Percentiles rank a stretch among this genome's conserved stretches.
Evolutionary conservation across 2,888 invertebrate genomes (phyloP).

Genomic region (Eupithecia dodoneata): DNA sequence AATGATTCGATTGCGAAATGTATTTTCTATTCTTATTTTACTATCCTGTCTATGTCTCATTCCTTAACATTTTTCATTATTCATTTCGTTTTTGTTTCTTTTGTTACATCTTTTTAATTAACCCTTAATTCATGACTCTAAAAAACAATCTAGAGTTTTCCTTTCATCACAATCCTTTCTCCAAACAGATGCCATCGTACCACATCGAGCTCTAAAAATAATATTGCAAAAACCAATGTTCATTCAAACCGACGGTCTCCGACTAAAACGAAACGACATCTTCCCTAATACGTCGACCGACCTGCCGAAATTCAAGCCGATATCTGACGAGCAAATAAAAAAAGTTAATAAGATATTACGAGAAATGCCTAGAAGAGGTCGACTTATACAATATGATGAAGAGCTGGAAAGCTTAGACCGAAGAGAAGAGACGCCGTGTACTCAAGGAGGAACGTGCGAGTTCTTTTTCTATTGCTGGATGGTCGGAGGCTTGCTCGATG

Average conservation of each 20-base stretch:
- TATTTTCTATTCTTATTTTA: background rate
- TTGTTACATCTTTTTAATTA: background rate
- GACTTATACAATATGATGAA: conserved; percentile 51
- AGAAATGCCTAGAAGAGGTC: conserved; percentile 61
- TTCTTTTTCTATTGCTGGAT: conserved; percentile 97
- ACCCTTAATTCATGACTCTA: conserved; percentile 7
- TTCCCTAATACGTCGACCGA: conserved; percentile 65
- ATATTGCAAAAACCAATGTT: conserved; percentile 74
- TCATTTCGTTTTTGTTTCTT: background rate
- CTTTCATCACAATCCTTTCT: conserved; percentile 43
- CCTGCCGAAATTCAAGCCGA: conserved; percentile 75
- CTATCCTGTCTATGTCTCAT: conserved; percentile 8
- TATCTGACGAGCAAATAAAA: conserved; percentile 74
- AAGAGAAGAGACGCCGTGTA: conserved; percentile 84
- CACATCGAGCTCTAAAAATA: conserved; percentile 74
- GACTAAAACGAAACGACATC: conserved; percentile 61
- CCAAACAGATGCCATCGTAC: conserved; percentile 79
- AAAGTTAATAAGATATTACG: conserved; percentile 72
- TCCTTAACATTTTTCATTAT: background rate
- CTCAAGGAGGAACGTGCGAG: conserved; percentile 92
- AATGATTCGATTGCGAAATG: background rate
- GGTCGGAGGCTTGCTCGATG: conserved; percentile 93
- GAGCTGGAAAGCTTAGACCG: conserved; percentile 46
- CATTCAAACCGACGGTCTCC: conserved; percentile 63
- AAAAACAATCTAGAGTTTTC: background rate